Evolutionary conservation across 2,888 invertebrate species (phyloP), one percentile per base, ranked within the genome.

Genomic region (Polylopha cassiicola): DNA sequence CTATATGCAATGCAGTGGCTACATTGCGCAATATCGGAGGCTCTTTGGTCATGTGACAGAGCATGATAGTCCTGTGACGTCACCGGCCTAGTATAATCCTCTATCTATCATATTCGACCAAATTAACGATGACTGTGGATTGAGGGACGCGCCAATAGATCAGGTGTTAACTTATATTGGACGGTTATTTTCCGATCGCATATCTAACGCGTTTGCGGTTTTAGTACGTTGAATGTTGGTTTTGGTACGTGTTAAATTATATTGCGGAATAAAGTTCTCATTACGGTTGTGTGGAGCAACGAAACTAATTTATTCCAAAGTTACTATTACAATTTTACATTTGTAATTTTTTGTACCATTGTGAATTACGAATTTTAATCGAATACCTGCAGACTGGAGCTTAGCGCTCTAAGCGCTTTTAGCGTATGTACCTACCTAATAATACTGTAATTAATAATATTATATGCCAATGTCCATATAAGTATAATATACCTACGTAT

Each of bases 31-130:
- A 39, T 39, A 39, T 39, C 33, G 24, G 27, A 28, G 32, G 23
- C 18, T 33, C 39, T 31, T 38, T 26, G 29, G 38, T 39, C 21
- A 33, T 24, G 30, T 30, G 41, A 39, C 33, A 34, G 34, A 29
- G 39, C 34, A 39, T 39, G 39, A 34, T 39, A 33, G 34, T 26
- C 34, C 34, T 36, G 41, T 41, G 41, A 41, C 30, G 15, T 41
- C 34, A 30, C 30, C 24, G 16, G 7, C 28, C 18, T 23, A 28
- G 21, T 21, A 30, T 30, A 36, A 41, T 36, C 41, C 29, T 18
- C 30, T 36, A 36, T 41, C 36, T 26, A 36, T 41, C 41, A 41
- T 36, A 30, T 36, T 36, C 41, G 41, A 36, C 41, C 41, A 36
- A 20, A 7, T 21, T 26, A 41, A 3, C 2, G 4, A 17, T 20